Evolutionary conservation across 2,888 invertebrate species (phyloP), one percentile per base, ranked within the genome.

Genomic region (Leptopilina myrica): DNA sequence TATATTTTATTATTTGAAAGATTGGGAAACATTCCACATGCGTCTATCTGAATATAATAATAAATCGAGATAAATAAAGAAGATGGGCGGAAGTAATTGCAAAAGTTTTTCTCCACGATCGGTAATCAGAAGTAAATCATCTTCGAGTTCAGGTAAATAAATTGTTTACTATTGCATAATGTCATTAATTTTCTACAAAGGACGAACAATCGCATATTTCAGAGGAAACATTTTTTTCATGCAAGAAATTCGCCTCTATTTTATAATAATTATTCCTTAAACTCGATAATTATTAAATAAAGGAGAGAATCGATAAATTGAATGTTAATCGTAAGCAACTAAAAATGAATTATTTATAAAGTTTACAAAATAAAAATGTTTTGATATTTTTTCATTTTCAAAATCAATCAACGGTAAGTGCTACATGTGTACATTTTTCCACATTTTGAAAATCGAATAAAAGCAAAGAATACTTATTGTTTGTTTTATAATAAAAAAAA

Each of bases 101-200:
- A 88, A 88, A 81, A 86, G 87, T 64, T 88, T 88, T 80, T 88
- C 87, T 6, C 85, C 85, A 6, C 86, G 83, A 77, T 79, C 84
- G 77, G 86, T 84, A n/a, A 83, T 80, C 69, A 85, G 84, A 77
- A 79, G 78, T 69, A 83, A 77, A 56, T 43, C 82, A 14, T 79
- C 75, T 64, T 56, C 64, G 62, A 82, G 20, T 26, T 49, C 46
- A 15, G 79, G 83, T 83, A 76, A 80, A 77, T 77, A 66, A 53
- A 79, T 66, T 20, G 12, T 67, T 64, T 79, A 43, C 43, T 43
- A 6, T 43, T 15, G 76, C 14, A 62, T 76, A 56, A 76, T 65
- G 53, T 6, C 26, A 43, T 64, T 40, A 49, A 43, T 43, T 43
- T 73, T 78, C 11, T 11, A 9, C 49, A 64, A 5, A 40, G 3